A percentile compares a stretch with the other conserved stretches of the same genome.
phyloP scores from a whole-genome alignment of 2,888 invertebrate genomes.

The Phanerotoma sp. region DNA sequence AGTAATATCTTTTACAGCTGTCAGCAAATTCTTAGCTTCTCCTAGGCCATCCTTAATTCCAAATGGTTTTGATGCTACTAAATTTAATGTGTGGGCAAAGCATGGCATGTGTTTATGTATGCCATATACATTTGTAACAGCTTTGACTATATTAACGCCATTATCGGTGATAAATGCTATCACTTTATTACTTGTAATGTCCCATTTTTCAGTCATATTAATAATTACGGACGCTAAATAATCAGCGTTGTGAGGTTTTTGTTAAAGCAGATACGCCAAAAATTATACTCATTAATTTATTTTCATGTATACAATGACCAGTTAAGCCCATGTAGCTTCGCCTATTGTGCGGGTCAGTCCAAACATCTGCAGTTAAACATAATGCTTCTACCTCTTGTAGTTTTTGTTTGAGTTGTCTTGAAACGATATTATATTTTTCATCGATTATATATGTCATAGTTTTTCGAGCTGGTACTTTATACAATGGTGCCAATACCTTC shows the following conservation, averaged over 20 bases:
- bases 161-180: constrained; percentile 28
- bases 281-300: constrained; percentile 16
- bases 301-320: constrained; percentile 12
- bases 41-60: neutral
- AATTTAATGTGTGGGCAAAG: constrained; percentile 17
- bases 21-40: neutral
- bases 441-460: constrained; percentile 22
- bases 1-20: constrained; percentile 21
- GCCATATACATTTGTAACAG: constrained; percentile 24
- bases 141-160: constrained; percentile 28
- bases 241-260: constrained; percentile 25
- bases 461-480: constrained; percentile 19
- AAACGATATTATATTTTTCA: constrained; percentile 24
- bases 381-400: constrained; percentile 6
- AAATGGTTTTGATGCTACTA: neutral
- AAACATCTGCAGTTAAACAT: constrained; percentile 30
- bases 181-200: constrained; percentile 17
- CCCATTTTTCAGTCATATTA: constrained; percentile 17
- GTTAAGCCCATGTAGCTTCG: constrained; percentile 23
- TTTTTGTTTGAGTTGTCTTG: constrained; percentile 18
- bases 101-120: constrained; percentile 14
- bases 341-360: constrained; percentile 27
- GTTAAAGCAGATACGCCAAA: constrained; percentile 23
- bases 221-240: constrained; percentile 20
- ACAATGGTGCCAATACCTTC: constrained; percentile 22